Conservation (phyloP, 2,797 vertebrate species). For the Myripristis jacobus region DNA sequence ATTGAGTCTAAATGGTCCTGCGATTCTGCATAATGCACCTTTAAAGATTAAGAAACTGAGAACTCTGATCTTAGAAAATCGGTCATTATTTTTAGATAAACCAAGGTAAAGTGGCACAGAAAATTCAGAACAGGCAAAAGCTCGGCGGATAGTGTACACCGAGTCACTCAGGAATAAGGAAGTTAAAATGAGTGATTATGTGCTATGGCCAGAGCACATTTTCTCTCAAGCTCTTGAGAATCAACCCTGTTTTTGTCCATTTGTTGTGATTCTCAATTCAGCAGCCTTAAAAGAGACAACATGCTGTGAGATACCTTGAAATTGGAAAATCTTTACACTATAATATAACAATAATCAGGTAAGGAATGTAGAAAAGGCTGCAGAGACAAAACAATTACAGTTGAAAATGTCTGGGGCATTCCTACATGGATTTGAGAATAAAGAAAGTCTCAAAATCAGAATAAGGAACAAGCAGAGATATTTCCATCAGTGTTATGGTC, state of each 20-base stretch:
- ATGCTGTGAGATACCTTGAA: too few species aligned
- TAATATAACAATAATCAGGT: background rate
- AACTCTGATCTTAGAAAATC: background rate
- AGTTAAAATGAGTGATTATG: background rate
- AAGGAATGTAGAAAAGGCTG: background rate
- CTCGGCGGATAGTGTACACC: background rate
- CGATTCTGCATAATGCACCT: too few species aligned
- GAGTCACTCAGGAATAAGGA: background rate
- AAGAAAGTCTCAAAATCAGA: background rate
- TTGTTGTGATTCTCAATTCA: too few species aligned
- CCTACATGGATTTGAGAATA: background rate
- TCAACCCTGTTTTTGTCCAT: background rate
- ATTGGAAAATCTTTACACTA: too few species aligned
- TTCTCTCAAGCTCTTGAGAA: background rate
- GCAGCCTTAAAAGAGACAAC: too few species aligned
- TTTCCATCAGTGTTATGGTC: background rate
- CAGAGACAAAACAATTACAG: background rate
- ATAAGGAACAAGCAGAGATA: too few species aligned
- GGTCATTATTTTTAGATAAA: background rate
- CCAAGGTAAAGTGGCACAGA: too few species aligned
- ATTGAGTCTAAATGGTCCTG: too few species aligned
- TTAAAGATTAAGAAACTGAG: background rate
- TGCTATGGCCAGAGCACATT: background rate
- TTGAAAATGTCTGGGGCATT: background rate
- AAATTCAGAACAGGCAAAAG: background rate